These are phyloP conservation scores for Aphelocoma coerulescens DNA, from an alignment of 2,113 vertebrate genomes.

Conservation along the genomic window DNA sequence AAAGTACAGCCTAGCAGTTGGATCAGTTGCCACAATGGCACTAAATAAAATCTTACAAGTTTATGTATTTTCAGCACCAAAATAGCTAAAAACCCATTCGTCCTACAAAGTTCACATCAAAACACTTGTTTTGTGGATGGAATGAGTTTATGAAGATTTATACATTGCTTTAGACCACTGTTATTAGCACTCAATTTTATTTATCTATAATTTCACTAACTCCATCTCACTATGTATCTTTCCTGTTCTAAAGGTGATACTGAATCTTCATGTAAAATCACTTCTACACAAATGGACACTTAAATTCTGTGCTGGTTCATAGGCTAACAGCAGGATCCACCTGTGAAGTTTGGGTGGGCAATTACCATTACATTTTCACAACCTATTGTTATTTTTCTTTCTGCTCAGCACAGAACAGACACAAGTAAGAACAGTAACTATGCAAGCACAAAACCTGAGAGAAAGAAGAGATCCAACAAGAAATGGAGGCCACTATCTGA, in stretches of 20 bases:
- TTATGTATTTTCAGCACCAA: not conserved
- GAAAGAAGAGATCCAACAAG: constrained; percentile 13
- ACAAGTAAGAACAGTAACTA: not conserved
- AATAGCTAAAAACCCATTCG: not conserved
- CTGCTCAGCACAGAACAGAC: not conserved
- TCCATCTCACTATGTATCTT: not conserved
- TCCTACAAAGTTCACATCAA: not conserved
- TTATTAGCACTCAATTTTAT: not conserved
- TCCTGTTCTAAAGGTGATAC: not conserved
- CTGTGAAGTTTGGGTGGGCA: not conserved
- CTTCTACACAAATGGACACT: not conserved
- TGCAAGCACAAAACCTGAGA: not conserved
- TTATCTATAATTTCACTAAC: not conserved
- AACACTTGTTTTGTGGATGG: not conserved
- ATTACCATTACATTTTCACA: not conserved
- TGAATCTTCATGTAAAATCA: not conserved
- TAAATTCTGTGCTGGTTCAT: not conserved
- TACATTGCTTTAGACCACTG: not conserved
- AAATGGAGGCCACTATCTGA: constrained; percentile 47
- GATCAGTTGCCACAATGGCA: not conserved
- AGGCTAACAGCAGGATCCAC: not conserved
- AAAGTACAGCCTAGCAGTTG: not conserved
- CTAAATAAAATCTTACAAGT: not conserved
- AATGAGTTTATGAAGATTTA: not conserved
- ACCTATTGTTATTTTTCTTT: not conserved